Percentiles rank a stretch among this genome's conserved stretches.
These are phyloP conservation scores for Melikaiella ostensackeni DNA, from an alignment of 2,888 invertebrate genomes.

Conservation along the genomic window DNA sequence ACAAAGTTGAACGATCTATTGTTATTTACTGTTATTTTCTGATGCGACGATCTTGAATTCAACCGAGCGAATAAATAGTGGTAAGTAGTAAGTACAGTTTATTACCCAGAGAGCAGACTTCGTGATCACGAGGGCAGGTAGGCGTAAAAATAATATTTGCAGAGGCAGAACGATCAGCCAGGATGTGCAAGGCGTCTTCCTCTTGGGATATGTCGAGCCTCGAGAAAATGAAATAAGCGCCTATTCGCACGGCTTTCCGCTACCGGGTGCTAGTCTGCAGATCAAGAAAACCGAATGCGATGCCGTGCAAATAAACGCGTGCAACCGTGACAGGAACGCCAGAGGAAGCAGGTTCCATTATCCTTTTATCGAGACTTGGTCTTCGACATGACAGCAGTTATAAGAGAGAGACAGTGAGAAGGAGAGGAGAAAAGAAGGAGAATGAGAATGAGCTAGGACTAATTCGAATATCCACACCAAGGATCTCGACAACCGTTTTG, in stretches of 20 bases:
- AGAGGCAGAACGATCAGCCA: constrained; percentile 40
- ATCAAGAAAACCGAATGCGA: constrained; percentile 52
- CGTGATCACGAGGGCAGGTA: constrained; percentile 46
- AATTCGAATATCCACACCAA: background rate
- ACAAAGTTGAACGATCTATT: background rate
- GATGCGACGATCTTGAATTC: background rate
- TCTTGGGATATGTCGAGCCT: constrained; percentile 48
- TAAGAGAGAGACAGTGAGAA: background rate
- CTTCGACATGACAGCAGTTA: constrained; percentile 31
- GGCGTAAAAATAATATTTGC: constrained; percentile 51
- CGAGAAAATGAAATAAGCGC: constrained; percentile 56
- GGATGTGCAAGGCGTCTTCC: constrained; percentile 47
- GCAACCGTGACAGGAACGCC: constrained; percentile 55
- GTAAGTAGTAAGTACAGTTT: constrained; percentile 31
- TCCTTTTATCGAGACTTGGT: constrained; percentile 54
- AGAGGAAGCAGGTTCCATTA: constrained; percentile 54
- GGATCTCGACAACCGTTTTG: too few relatives aligned
- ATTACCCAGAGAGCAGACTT: constrained; percentile 18
- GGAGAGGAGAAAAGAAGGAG: background rate
- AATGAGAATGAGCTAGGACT: background rate
- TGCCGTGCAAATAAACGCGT: constrained; percentile 53
- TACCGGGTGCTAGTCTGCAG: constrained; percentile 48
- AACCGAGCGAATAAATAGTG: constrained; percentile 24
- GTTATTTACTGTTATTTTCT: constrained; percentile 1
- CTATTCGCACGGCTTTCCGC: constrained; percentile 51